Percentiles rank a stretch among this genome's conserved stretches.
phyloP scores from a whole-genome alignment of 2,888 invertebrate genomes.

The Lingula anatina region DNA sequence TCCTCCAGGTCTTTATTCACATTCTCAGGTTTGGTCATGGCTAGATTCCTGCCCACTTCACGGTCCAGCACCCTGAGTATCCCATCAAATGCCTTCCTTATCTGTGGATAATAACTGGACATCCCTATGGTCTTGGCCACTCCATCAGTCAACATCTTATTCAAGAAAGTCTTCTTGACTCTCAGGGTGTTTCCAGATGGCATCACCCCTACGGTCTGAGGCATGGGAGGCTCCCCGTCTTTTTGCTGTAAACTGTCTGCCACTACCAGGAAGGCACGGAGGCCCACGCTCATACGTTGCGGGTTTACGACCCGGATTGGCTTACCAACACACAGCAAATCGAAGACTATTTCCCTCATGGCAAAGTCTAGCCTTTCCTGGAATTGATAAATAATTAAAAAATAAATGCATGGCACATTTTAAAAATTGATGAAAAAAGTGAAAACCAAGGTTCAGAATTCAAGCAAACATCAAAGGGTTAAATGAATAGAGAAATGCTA shows the following conservation, averaged over 20 bases:
- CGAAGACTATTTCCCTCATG: constrained; percentile 98
- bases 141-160: constrained; percentile 79
- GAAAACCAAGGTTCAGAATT: not conserved
- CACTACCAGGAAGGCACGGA: constrained; percentile 95
- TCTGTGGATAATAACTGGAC: constrained; percentile 93
- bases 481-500: too few species aligned
- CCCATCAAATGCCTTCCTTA: constrained; percentile 90
- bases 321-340: constrained; percentile 89
- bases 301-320: constrained; percentile 73
- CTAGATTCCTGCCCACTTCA: constrained; percentile 92
- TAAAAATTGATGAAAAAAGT: too few species aligned
- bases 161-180: constrained; percentile 92
- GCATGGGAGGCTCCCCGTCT: constrained; percentile 99
- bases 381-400: constrained; percentile 7
- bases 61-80: constrained; percentile 89
- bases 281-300: constrained; percentile 91
- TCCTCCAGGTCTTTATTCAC: constrained; percentile 71
- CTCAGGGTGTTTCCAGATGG: constrained; percentile 93
- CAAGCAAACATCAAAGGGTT: not conserved
- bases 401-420: not conserved
- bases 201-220: constrained; percentile 85
- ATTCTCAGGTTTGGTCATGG: constrained; percentile 95
- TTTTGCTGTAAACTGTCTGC: constrained; percentile 98
- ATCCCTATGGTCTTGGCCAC: constrained; percentile 95
- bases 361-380: constrained; percentile 94